phyloP scores from a whole-genome alignment of 2,113 vertebrate species.

The Edolisoma coerulescens region DNA sequence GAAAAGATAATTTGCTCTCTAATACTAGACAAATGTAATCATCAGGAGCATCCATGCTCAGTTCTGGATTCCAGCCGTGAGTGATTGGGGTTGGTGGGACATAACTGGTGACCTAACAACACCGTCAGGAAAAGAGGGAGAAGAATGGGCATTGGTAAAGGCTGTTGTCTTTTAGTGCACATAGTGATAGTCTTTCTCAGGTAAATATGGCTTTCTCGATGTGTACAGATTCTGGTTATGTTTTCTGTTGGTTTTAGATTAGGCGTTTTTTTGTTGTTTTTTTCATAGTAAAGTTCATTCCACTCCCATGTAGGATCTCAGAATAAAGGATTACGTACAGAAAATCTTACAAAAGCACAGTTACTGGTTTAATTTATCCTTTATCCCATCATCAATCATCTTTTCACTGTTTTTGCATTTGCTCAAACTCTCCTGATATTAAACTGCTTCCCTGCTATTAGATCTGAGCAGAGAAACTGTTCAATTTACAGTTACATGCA shows the following conservation, averaged over 20 bases:
- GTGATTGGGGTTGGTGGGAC: neutral
- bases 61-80: neutral
- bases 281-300: neutral
- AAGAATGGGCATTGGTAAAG: neutral
- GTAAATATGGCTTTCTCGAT: neutral
- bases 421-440: neutral
- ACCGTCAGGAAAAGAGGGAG: neutral
- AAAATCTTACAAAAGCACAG: neutral
- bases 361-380: neutral
- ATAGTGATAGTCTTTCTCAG: neutral
- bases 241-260: neutral
- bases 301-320: neutral
- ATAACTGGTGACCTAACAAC: neutral
- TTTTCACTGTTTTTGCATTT: neutral
- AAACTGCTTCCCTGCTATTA: neutral
- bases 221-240: neutral
- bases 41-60: neutral
- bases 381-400: neutral
- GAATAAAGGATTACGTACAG: neutral
- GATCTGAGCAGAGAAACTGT: neutral
- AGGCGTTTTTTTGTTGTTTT: accelerated
- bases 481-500: neutral
- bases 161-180: neutral
- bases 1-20: neutral
- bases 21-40: neutral